Conservation (phyloP, 2,888 invertebrate species). For the Coronaproctus castanopsis region DNA sequence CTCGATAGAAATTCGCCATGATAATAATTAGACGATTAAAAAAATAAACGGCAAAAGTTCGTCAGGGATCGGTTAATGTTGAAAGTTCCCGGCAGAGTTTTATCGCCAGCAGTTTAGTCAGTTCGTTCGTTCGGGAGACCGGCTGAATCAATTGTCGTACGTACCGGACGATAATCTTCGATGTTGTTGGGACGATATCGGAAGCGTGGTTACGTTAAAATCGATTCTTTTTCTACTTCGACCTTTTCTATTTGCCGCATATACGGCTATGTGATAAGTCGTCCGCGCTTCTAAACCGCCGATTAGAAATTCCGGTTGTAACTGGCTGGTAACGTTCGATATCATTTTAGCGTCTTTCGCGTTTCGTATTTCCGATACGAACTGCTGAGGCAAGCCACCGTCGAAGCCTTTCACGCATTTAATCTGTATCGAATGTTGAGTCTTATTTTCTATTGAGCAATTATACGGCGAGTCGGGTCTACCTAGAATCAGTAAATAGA, state of each 20-base stretch:
- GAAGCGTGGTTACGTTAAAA: constrained; percentile 29
- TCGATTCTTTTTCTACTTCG: constrained; percentile 28
- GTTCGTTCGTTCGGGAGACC: too few species aligned
- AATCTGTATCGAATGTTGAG: constrained; percentile 31
- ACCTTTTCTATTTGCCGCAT: constrained; percentile 36
- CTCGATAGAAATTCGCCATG: too few species aligned
- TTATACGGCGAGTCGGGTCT: constrained; percentile 32
- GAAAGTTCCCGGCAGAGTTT: too few species aligned
- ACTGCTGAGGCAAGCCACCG: constrained; percentile 32
- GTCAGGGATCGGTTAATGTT: too few species aligned
- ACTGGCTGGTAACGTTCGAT: constrained; percentile 26
- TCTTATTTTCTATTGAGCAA: constrained; percentile 31
- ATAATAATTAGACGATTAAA: too few species aligned
- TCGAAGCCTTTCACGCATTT: constrained; percentile 34
- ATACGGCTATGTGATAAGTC: constrained; percentile 31
- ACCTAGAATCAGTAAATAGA: constrained; percentile 13
- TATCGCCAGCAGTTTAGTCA: too few species aligned
- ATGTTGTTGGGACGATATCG: constrained; percentile 30
- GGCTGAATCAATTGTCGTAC: too few species aligned
- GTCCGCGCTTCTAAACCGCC: constrained; percentile 32
- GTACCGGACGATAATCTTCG: too few species aligned
- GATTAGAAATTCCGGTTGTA: constrained; percentile 30
- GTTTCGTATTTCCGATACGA: constrained; percentile 26
- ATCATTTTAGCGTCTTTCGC: constrained; percentile 11
- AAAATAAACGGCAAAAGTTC: too few species aligned